These are phyloP conservation scores for Melanostoma mellinum DNA, from an alignment of 2,888 invertebrate species.

Conservation along the genomic window DNA sequence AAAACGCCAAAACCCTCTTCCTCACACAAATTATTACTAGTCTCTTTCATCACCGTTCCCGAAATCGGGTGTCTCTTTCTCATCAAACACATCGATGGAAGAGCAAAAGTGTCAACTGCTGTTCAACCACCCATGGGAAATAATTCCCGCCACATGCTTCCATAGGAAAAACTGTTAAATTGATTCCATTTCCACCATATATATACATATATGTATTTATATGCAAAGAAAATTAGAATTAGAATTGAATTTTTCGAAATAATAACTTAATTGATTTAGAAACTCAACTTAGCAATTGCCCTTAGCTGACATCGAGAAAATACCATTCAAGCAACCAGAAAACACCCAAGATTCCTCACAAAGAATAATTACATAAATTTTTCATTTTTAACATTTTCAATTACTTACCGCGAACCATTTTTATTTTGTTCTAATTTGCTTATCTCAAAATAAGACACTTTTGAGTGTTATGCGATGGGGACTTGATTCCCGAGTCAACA, in stretches of 20 bases:
- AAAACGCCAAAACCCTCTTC: no score
- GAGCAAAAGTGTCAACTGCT: constrained; percentile 28
- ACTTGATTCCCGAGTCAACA: not conserved
- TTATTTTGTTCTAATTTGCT: constrained; percentile 36
- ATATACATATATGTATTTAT: constrained; percentile 11
- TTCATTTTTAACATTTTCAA: constrained; percentile 6
- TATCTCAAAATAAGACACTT: not conserved
- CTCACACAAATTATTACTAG: not conserved
- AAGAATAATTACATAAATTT: constrained; percentile 61
- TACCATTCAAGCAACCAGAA: no score
- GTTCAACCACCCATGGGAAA: constrained; percentile 36
- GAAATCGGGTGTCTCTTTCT: not conserved
- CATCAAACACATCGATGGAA: not conserved
- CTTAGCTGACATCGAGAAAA: no score
- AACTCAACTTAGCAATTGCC: not conserved
- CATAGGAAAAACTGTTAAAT: constrained; percentile 54
- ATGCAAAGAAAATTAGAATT: constrained; percentile 37
- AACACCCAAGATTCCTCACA: no score
- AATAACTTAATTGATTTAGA: constrained; percentile 19
- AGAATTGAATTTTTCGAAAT: constrained; percentile 23
- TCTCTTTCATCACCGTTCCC: not conserved
- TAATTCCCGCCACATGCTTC: constrained; percentile 72
- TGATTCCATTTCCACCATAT: constrained; percentile 38
- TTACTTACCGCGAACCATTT: constrained; percentile 70
- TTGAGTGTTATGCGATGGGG: not conserved